Base-by-base conservation (phyloP, 2,797 vertebrate species). In the Carcharodon carcharias region DNA sequence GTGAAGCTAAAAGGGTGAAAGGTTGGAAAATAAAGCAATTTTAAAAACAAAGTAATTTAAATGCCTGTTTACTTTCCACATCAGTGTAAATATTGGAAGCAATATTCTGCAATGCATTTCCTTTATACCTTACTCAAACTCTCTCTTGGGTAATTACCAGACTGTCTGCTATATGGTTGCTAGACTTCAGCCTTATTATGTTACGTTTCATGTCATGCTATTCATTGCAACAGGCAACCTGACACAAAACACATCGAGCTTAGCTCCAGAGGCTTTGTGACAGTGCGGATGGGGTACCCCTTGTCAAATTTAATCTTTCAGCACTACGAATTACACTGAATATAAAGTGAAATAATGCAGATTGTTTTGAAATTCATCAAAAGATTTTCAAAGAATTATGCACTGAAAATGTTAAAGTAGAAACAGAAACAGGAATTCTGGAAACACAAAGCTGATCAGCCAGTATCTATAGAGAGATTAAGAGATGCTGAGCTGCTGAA, bases 341-440 rank as follows among this genome's bases (percentile, higher is more conserved):
- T 67, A 67, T 67, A 65, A 93, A 93, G 8, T 40, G 1, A 67
- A 93, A 93, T 8, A 67, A 45, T 7, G 5, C 18, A n/a, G 77
- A 40, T 63, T 63, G 61, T 45, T 93, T 40, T 45, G n/a, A 67
- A 93, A 67, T 16, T 91, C 31, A 45, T 93, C 91, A 67, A 14
- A 67, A 85, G 40, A 21, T 50, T 85, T 26, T 85, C 45, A 85
- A 85, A 23, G 23, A 65, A 93, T 40, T 65, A 11, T 45, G 63
- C n/a, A 23, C 45, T 21, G 45, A 67, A 93, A 45, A 67, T 93
- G 11, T 93, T 67, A 67, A 93, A 93, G n/a, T 67, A 7, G 45
- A 93, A 92, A 61, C 89, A 92, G 89, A 63, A 92, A 93, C 18
- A 67, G 91, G 61, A 93, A 65, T 93, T 93, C 91, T n/a, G 40